Conservation (phyloP, 1,140 invertebrate genomes). For the Carposina sasakii region DNA sequence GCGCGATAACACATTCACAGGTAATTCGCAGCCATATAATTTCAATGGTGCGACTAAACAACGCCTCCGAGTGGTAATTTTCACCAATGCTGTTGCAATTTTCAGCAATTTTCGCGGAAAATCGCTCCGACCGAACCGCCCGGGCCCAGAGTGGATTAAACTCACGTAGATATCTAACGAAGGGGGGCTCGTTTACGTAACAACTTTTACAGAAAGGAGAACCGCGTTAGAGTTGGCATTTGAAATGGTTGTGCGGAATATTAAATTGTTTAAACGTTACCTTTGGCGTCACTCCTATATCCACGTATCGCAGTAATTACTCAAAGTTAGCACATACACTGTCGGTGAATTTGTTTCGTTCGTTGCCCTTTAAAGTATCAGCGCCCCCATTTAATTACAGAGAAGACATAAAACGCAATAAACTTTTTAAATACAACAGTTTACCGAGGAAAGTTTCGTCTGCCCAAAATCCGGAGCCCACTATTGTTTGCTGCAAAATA, state of each 20-base stretch:
- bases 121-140: constrained; percentile 47
- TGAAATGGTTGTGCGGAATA: constrained; percentile 68
- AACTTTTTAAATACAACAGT: constrained; percentile 33
- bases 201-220: constrained; percentile 66
- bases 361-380: background rate
- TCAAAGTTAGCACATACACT: constrained; percentile 56
- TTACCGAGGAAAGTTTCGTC: constrained; percentile 28
- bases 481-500: constrained; percentile 59
- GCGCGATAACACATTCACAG: constrained; percentile 47
- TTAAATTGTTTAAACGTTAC: constrained; percentile 71
- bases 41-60: constrained; percentile 53
- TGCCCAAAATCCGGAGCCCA: constrained; percentile 40
- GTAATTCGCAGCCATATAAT: constrained; percentile 49
- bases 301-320: constrained; percentile 64
- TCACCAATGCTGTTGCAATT: constrained; percentile 65
- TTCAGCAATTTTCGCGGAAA: constrained; percentile 61
- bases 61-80: constrained; percentile 62
- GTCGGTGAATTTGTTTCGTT: constrained; percentile 40
- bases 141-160: constrained; percentile 58
- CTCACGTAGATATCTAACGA: constrained; percentile 71
- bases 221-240: constrained; percentile 64
- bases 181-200: constrained; percentile 68
- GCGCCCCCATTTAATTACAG: constrained; percentile 12
- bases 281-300: constrained; percentile 56
- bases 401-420: constrained; percentile 33